Conservation (phyloP, 2,113 vertebrate genomes). For the Chaetodon trifascialis region DNA sequence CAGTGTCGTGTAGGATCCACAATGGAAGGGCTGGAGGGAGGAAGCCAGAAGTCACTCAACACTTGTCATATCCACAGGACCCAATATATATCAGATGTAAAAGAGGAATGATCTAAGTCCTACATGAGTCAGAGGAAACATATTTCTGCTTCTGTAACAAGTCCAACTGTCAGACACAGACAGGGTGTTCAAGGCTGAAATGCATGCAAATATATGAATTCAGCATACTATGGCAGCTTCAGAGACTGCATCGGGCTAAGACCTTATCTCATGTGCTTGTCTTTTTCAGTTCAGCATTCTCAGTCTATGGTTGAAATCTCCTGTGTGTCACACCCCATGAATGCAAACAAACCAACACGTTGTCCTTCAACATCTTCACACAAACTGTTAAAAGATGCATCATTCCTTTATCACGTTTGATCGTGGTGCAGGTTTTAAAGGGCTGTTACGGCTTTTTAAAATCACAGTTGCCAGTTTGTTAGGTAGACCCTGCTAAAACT, state of each 20-base stretch:
- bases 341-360: background rate
- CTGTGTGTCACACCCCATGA: background rate
- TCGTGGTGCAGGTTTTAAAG: too few relatives aligned
- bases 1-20: background rate
- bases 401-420: background rate
- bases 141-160: conserved; percentile 13
- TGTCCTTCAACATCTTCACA: background rate
- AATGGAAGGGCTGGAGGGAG: background rate
- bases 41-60: conserved; percentile 7
- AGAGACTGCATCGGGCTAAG: background rate
- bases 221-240: background rate
- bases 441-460: too few relatives aligned
- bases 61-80: conserved; percentile 23
- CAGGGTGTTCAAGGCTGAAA: background rate
- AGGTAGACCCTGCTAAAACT: too few relatives aligned
- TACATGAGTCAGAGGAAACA: conserved; percentile 20
- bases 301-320: background rate
- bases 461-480: background rate
- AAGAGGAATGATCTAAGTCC: conserved; percentile 17
- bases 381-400: background rate
- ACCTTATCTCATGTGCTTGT: background rate
- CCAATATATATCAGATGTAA: background rate
- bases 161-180: conserved; percentile 10
- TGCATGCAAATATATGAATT: background rate
- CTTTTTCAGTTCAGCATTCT: background rate